phyloP scores from a whole-genome alignment of 2,797 vertebrate genomes.

The Cryptoblepharus egeriae region DNA sequence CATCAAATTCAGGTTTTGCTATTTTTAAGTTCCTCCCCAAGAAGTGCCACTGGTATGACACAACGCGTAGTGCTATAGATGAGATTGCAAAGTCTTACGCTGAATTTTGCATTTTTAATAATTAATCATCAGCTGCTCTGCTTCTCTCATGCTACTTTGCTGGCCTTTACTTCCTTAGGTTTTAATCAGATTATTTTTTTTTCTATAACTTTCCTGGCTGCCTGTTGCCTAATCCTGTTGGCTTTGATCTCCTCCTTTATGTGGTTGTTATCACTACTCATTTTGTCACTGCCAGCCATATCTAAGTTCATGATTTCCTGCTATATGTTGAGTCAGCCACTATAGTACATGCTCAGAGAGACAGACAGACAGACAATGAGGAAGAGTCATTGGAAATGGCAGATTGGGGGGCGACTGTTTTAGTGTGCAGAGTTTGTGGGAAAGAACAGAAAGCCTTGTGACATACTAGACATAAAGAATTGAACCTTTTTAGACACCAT shows the following conservation, averaged over 20 bases:
- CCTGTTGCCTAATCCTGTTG: not conserved
- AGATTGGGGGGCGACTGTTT: not conserved
- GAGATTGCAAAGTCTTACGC: not conserved
- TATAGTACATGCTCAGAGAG: not conserved
- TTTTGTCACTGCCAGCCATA: not conserved
- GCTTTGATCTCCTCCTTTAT: not conserved
- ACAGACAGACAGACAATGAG: too few species aligned
- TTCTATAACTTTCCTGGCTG: not conserved
- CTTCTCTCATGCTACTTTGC: not conserved
- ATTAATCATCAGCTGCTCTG: not conserved
- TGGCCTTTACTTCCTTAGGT: not conserved
- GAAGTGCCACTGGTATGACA: constrained; percentile 1
- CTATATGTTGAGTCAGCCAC: too few species aligned
- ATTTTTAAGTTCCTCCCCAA: not conserved
- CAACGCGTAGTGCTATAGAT: constrained; percentile 12
- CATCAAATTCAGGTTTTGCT: not conserved
- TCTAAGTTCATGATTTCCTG: not conserved
- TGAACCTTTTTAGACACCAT: too few species aligned
- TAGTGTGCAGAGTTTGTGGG: not conserved
- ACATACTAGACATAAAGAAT: too few species aligned
- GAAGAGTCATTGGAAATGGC: not conserved
- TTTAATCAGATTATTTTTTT: not conserved
- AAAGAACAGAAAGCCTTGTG: not conserved
- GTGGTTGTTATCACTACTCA: not conserved
- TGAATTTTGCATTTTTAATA: constrained; percentile 20